These are phyloP conservation scores for Montipora capricornis DNA, from an alignment of 64 coral and sea anemone genomes.

Conservation along the genomic window DNA sequence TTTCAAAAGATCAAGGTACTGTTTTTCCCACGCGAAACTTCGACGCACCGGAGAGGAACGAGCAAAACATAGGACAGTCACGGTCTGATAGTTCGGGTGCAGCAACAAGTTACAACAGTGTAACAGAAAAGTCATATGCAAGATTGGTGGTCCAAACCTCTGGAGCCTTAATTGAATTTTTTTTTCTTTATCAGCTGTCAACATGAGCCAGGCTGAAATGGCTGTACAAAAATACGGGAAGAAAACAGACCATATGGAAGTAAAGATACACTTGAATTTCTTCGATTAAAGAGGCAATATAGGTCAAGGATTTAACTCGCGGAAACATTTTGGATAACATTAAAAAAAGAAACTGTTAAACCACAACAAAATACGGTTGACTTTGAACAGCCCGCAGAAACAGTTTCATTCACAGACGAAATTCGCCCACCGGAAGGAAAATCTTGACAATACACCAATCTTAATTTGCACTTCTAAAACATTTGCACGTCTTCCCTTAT, in stretches of 20 bases:
- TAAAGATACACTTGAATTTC: too few species aligned
- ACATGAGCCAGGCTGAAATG: background rate
- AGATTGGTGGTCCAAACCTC: background rate
- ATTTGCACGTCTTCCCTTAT: background rate
- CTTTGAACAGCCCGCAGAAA: background rate
- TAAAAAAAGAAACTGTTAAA: background rate
- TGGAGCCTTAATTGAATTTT: background rate
- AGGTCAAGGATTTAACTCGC: background rate
- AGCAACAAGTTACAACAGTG: too few species aligned
- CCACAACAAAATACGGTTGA: background rate
- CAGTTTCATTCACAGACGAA: background rate
- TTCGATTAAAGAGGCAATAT: background rate
- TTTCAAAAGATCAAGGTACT: background rate
- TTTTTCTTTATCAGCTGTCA: background rate
- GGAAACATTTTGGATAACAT: background rate
- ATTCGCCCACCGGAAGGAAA: background rate
- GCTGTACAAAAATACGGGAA: background rate
- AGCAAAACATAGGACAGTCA: background rate
- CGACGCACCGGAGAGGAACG: background rate
- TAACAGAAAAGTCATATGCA: background rate
- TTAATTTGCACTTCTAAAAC: background rate
- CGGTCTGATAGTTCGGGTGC: background rate
- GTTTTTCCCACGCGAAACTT: slow-evolving; percentile 1
- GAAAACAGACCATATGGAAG: too few species aligned
- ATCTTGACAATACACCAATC: background rate